Base-by-base conservation (phyloP, 1,140 invertebrate species). In the Chlorops oryzae region DNA sequence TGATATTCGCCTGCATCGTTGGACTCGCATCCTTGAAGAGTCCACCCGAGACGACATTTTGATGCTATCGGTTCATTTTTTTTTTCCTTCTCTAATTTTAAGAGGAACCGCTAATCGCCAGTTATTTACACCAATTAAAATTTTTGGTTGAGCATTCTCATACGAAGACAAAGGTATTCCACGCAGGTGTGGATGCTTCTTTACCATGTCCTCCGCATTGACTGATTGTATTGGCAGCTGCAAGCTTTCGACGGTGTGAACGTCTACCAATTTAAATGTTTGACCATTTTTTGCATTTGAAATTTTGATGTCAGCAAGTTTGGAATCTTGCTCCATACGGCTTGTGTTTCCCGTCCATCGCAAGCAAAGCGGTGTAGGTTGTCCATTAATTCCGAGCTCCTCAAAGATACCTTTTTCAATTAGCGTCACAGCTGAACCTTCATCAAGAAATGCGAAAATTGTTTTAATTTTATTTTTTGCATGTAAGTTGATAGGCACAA, bases 31-130 rank as follows among this genome's bases (percentile, higher is more conserved):
- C 51, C 51, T 18, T 48, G 51, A 6, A 41, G 7, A 5, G 32
- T 18, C 51, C 47, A 50, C 17, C 51, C 47, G 2, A 47, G 24
- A 10, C 34, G 27, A 12, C 12, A 37, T 20, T 25, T 18, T 5
- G 28, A 38, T 6, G 34, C 28, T n/a, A 47, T 21, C 38, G 34
- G 28, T 6, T 32, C 15, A 13, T 47, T 47, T 13, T 13, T n/a
- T 21, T 9, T 38, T 18, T 18, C 46, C 46, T 41, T 41, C 39
- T 4, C 22, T 12, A 18, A 23, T 18, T 5, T 41, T 41, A 6
- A 41, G 22, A 5, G 39, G 22, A 17, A 41, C 39, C 18, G 22
- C 22, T 18, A 41, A n/a, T 6, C 22, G 12, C 13, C 17, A 41
- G 22, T 41, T 21, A 13, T 41, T 13, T 21, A 41, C 3, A n/a